phyloP scores from a whole-genome alignment of 2,797 vertebrate species.

The Myotis myotis region DNA sequence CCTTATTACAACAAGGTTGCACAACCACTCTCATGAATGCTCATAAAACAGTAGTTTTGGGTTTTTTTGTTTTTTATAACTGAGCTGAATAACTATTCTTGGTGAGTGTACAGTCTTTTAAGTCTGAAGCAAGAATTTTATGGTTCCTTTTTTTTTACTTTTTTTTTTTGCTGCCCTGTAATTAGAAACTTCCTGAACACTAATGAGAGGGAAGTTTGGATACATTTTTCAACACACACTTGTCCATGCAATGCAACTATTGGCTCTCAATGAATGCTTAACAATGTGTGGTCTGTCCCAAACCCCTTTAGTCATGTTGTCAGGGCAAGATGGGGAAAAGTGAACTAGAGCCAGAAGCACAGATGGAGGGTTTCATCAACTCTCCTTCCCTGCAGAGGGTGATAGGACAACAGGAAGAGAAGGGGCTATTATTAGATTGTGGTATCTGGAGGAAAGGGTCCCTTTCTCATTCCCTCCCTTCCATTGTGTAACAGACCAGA shows the following conservation, averaged over 20 bases:
- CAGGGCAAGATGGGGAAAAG: not conserved
- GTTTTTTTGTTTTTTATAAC: not conserved
- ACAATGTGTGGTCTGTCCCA: not conserved
- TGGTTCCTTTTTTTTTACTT: not conserved
- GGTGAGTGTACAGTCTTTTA: not conserved
- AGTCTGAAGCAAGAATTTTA: slow-evolving; percentile 28
- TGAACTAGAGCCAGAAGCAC: not conserved
- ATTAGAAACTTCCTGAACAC: slow-evolving; percentile 50
- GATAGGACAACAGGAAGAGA: not conserved
- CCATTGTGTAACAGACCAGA: not conserved
- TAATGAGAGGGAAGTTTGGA: not conserved
- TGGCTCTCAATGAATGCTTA: not conserved
- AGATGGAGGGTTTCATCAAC: not conserved
- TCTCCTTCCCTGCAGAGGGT: not conserved
- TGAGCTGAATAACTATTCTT: not conserved
- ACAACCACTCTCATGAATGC: not conserved
- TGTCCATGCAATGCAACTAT: not conserved
- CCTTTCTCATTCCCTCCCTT: not conserved
- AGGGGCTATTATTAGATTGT: not conserved
- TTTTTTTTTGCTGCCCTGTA: not conserved
- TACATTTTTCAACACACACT: slow-evolving; percentile 15
- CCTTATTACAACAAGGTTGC: not conserved
- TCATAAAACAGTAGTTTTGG: not conserved
- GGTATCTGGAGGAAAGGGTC: not conserved
- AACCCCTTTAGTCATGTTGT: not conserved